Conservation (phyloP, 2,113 vertebrate genomes). For the Eublepharis macularius region DNA sequence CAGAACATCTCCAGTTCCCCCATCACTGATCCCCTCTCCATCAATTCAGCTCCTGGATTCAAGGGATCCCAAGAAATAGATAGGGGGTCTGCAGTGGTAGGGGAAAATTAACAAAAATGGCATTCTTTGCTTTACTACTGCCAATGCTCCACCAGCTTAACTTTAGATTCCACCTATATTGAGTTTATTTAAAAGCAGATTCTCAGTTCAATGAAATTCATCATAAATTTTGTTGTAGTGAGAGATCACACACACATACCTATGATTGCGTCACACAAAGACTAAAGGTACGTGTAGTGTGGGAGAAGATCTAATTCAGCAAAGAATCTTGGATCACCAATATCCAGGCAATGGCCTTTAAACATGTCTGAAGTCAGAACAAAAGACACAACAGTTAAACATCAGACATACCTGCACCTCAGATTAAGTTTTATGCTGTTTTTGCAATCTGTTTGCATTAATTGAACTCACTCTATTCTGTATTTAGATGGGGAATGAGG, state of each 20-base stretch:
- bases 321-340: background rate
- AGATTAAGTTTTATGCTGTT: background rate
- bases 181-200: no score
- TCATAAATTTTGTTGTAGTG: no score
- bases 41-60: no score
- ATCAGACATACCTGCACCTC: background rate
- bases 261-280: background rate
- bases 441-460: background rate
- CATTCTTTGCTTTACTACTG: no score
- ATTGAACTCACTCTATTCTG: background rate
- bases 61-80: no score
- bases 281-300: background rate
- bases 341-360: background rate
- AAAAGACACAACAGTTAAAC: background rate
- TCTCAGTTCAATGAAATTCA: no score
- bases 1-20: no score
- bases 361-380: background rate
- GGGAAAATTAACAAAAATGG: no score
- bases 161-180: no score
- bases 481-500: background rate
- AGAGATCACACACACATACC: background rate
- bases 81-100: no score
- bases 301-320: background rate
- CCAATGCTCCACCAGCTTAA: no score
- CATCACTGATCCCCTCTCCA: no score